These are phyloP conservation scores for Hermetia illucens DNA, from an alignment of 1,140 invertebrate species.

Conservation along the genomic window DNA sequence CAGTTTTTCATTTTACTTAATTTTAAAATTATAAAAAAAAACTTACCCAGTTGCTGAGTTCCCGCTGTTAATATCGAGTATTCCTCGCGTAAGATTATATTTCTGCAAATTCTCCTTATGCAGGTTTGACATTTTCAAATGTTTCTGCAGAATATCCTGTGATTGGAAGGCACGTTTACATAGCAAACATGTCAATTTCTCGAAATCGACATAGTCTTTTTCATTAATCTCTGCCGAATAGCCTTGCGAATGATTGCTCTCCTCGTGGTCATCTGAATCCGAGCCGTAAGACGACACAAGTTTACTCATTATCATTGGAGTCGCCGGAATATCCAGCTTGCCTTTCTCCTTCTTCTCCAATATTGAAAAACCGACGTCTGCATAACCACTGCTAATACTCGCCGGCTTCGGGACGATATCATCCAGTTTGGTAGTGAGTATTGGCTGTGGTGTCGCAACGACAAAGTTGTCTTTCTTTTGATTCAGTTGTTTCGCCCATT, in stretches of 20 bases:
- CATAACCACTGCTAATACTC: slow-evolving; percentile 45
- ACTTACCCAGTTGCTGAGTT: slow-evolving; percentile 2
- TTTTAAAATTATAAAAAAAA: neutral
- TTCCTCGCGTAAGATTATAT: slow-evolving; percentile 18
- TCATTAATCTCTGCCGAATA: slow-evolving; percentile 38
- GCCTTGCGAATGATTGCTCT: neutral
- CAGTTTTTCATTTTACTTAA: no score
- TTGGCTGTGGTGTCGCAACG: slow-evolving; percentile 21
- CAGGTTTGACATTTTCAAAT: slow-evolving; percentile 84
- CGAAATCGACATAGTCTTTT: slow-evolving; percentile 62
- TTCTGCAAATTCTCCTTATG: slow-evolving; percentile 87
- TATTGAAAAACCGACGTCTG: slow-evolving; percentile 83
- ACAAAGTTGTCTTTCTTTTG: slow-evolving; percentile 72
- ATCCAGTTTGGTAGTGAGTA: slow-evolving; percentile 10
- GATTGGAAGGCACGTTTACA: slow-evolving; percentile 92
- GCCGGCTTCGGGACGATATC: slow-evolving; percentile 21
- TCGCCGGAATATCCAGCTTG: slow-evolving; percentile 14
- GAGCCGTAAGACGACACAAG: slow-evolving; percentile 64
- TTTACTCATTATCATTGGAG: slow-evolving; percentile 15
- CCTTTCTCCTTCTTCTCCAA: slow-evolving; percentile 44
- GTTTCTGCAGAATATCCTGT: slow-evolving; percentile 75
- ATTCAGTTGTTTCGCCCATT: slow-evolving; percentile 93
- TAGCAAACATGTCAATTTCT: slow-evolving; percentile 82
- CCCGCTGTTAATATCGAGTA: neutral
- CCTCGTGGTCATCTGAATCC: slow-evolving; percentile 26